A percentile compares a stretch with the other conserved stretches of the same genome.
Evolutionary conservation across 1,140 invertebrate species (phyloP).

Genomic region (Temnothorax curvispinosus): DNA sequence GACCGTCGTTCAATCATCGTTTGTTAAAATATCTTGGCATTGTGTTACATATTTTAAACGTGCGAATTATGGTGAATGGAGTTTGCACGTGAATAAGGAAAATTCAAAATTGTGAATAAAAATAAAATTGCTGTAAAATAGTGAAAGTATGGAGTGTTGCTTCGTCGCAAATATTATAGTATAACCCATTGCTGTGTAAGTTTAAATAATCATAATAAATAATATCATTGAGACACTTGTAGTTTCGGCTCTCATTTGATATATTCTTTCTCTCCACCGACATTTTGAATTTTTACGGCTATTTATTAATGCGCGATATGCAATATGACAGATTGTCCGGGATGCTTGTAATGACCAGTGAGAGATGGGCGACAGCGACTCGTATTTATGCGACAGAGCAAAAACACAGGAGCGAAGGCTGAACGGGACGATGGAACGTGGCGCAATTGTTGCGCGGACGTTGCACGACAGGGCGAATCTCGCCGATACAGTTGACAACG

Average conservation of each 20-base stretch:
- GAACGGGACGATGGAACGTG: constrained; percentile 13
- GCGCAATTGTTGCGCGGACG: constrained; percentile 50
- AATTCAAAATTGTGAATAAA: background rate
- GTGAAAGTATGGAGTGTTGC: background rate
- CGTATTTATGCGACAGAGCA: constrained; percentile 14
- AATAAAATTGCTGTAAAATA: background rate
- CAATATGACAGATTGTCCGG: background rate
- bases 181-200: background rate
- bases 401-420: constrained; percentile 7
- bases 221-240: background rate
- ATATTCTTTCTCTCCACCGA: background rate
- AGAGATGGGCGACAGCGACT: constrained; percentile 16
- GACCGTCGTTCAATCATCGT: background rate
- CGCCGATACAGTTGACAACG: constrained; percentile 67
- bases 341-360: background rate
- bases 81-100: background rate
- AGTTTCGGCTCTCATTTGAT: background rate
- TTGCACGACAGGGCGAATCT: constrained; percentile 60
- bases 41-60: background rate
- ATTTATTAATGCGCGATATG: background rate
- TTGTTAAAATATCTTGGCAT: constrained; percentile 5
- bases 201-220: background rate
- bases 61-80: background rate
- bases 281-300: background rate
- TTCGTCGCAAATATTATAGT: background rate